These are phyloP conservation scores for Argyresthia albistria DNA, from an alignment of 2,888 invertebrate genomes.

Conservation along the genomic window DNA sequence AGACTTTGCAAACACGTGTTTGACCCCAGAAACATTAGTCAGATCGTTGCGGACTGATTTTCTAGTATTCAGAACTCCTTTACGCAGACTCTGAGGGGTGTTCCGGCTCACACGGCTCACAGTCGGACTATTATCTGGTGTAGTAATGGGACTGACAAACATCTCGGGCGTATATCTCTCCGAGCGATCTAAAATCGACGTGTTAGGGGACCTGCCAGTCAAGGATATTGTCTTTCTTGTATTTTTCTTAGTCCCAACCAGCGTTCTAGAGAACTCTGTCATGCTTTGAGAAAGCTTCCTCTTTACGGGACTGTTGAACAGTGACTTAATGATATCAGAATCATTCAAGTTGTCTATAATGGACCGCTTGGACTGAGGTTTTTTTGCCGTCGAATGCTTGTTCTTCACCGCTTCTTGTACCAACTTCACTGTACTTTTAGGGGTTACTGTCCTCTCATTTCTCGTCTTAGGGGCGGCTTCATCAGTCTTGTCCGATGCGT, in stretches of 20 bases:
- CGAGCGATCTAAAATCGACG: conserved; percentile 23
- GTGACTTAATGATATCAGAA: conserved; percentile 51
- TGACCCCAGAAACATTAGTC: conserved; percentile 28
- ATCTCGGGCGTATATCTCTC: conserved; percentile 35
- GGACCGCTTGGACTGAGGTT: conserved; percentile 55
- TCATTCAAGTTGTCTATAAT: conserved; percentile 55
- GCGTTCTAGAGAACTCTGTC: conserved; percentile 47
- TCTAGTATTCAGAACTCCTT: conserved; percentile 27
- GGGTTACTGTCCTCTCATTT: conserved; percentile 38
- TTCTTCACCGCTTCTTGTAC: conserved; percentile 52
- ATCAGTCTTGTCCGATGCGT: conserved; percentile 20
- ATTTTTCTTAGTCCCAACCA: conserved; percentile 13
- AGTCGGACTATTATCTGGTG: conserved; percentile 32
- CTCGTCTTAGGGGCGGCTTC: conserved; percentile 12
- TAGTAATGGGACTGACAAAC: conserved; percentile 43
- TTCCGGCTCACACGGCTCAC: conserved; percentile 30
- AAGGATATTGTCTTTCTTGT: conserved; percentile 28
- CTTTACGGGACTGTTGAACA: conserved; percentile 63
- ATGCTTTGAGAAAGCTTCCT: conserved; percentile 63
- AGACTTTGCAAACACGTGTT: conserved; percentile 26
- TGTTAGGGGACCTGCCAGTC: conserved; percentile 20
- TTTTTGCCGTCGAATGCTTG: conserved; percentile 61
- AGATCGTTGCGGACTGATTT: conserved; percentile 35
- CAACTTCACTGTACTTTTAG: conserved; percentile 40
- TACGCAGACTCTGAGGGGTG: conserved; percentile 33